Evolutionary conservation across 1,140 invertebrate species (phyloP).

Genomic region (Cylas formicarius): DNA sequence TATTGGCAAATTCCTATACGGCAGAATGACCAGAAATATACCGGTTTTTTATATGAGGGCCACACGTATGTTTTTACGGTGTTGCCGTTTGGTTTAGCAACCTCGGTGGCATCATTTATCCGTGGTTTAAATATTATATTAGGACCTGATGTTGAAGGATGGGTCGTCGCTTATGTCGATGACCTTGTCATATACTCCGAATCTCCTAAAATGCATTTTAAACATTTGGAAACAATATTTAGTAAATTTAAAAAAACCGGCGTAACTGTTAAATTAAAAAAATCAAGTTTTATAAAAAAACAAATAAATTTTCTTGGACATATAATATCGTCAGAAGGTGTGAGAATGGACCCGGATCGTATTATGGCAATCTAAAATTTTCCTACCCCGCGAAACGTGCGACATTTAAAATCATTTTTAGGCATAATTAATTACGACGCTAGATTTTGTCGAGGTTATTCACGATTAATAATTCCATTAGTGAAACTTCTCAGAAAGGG

Average conservation of each 20-base stretch:
- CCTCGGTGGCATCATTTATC: neutral
- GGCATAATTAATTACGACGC: conserved; percentile 10
- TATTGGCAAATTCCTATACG: conserved; percentile 12
- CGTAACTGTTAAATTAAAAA: too few species aligned
- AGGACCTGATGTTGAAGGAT: neutral
- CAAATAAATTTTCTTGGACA: conserved; percentile 1
- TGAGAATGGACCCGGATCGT: neutral
- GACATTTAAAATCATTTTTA: conserved; percentile 5
- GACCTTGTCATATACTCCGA: conserved; percentile 7
- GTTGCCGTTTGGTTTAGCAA: conserved; percentile 7
- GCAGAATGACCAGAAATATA: neutral
- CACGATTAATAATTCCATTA: conserved; percentile 4
- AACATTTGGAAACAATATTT: conserved; percentile 8
- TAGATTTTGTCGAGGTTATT: conserved; percentile 4
- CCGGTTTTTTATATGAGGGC: conserved; percentile 6
- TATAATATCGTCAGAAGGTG: neutral
- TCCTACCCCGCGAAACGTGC: conserved; percentile 1
- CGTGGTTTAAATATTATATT: neutral
- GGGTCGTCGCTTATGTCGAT: conserved; percentile 5
- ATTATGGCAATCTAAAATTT: conserved; percentile 7
- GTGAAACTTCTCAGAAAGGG: conserved; percentile 3
- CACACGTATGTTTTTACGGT: conserved; percentile 6
- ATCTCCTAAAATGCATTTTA: neutral
- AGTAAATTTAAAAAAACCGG: neutral
- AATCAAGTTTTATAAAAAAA: too few species aligned